Conservation (phyloP, 2,113 vertebrate species). For the Empidonax traillii region DNA sequence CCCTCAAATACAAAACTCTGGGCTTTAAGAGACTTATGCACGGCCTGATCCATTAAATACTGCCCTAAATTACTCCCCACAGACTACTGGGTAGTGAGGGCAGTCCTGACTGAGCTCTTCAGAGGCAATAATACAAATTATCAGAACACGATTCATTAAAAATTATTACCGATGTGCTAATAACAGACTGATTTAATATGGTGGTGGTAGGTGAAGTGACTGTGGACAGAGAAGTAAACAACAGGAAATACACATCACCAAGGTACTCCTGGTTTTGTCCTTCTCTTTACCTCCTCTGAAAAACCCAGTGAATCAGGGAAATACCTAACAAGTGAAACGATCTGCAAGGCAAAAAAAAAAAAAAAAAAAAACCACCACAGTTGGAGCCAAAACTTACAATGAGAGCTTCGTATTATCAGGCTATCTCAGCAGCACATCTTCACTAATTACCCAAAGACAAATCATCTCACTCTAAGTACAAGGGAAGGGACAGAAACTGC, state of each 20-base stretch:
- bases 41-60: background rate
- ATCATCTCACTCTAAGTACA: conserved; percentile 32
- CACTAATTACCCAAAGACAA: conserved; percentile 56
- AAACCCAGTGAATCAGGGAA: conserved; percentile 8
- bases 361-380: background rate
- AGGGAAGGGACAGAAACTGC: conserved; percentile 11
- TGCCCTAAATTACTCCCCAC: conserved; percentile 20
- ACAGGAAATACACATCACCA: background rate
- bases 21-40: conserved; percentile 43
- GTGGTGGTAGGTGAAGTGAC: background rate
- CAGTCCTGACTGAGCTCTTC: background rate
- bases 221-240: background rate
- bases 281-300: background rate
- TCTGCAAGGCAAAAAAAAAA: conserved; percentile 22
- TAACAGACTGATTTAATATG: background rate
- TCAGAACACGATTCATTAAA: background rate
- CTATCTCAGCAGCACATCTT: conserved; percentile 30
- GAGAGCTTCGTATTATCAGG: background rate
- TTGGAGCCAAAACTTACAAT: conserved; percentile 6
- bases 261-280: background rate
- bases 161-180: background rate
- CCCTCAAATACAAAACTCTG: conserved; percentile 38
- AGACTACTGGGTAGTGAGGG: background rate
- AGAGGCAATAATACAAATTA: background rate
- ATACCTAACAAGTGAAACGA: background rate